Evolutionary conservation across 2,888 invertebrate species (phyloP).

Genomic region (Cloeon dipterum): DNA sequence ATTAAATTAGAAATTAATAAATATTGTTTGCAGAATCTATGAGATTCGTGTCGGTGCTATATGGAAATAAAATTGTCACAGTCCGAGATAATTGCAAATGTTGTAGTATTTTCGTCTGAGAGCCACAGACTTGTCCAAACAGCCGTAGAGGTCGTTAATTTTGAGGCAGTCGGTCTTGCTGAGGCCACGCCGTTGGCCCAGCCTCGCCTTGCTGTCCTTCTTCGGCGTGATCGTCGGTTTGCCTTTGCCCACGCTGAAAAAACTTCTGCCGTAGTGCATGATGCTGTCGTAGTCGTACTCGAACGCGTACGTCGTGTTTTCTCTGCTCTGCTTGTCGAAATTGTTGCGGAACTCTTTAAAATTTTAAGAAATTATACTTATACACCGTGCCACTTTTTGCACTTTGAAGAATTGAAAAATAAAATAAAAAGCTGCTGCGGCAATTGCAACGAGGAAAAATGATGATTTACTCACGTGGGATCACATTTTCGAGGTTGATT

Average conservation of each 20-base stretch:
- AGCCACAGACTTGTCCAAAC: conserved; percentile 22
- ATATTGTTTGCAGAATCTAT: too few species aligned
- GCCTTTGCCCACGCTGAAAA: conserved; percentile 34
- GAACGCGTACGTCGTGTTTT: conserved; percentile 37
- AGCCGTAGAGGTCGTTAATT: conserved; percentile 40
- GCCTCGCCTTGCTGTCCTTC: conserved; percentile 23
- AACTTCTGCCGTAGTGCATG: conserved; percentile 51
- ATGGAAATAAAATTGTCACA: too few species aligned
- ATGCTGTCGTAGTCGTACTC: conserved; percentile 57
- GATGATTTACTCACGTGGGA: conserved; percentile 25
- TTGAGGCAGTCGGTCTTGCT: conserved; percentile 43
- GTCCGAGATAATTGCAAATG: conserved; percentile 27
- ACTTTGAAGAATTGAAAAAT: too few species aligned
- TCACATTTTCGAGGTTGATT: conserved; percentile 41
- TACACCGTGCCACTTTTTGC: background rate
- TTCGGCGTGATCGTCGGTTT: conserved; percentile 37
- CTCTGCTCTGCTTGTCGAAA: conserved; percentile 36
- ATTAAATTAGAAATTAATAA: too few species aligned
- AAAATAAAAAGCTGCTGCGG: background rate
- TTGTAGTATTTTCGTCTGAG: conserved; percentile 26
- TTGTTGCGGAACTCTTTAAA: conserved; percentile 34
- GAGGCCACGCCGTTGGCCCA: conserved; percentile 37
- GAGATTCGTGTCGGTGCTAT: too few species aligned
- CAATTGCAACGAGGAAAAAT: background rate
- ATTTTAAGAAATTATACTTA: background rate